Conservation (phyloP, 2,888 invertebrate genomes). For the Lacanobia oleracea region DNA sequence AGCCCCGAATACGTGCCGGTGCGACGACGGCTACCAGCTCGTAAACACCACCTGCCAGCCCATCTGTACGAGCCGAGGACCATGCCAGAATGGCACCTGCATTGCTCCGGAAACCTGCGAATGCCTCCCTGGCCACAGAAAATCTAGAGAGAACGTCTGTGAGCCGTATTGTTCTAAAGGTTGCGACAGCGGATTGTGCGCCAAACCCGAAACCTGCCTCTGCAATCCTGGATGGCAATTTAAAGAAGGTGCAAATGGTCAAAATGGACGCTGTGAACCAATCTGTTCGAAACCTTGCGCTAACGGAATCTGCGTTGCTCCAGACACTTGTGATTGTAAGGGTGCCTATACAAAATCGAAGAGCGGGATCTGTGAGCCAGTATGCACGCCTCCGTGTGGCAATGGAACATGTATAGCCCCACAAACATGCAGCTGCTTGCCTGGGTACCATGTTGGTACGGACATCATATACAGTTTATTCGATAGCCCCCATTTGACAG, state of each 20-base stretch:
- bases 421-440: slow-evolving; percentile 69
- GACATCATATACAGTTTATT: not conserved
- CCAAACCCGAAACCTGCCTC: slow-evolving; percentile 52
- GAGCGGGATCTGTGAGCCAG: slow-evolving; percentile 39
- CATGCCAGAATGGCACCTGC: slow-evolving; percentile 57
- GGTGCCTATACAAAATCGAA: slow-evolving; percentile 30
- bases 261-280: slow-evolving; percentile 59
- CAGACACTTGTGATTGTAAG: slow-evolving; percentile 70
- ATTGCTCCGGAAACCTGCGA: slow-evolving; percentile 56
- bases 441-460: slow-evolving; percentile 61
- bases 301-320: slow-evolving; percentile 67
- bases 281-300: slow-evolving; percentile 73
- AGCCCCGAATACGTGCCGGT: slow-evolving; percentile 66
- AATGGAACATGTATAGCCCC: slow-evolving; percentile 69
- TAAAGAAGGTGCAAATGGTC: slow-evolving; percentile 2
- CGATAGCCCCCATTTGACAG: not conserved
- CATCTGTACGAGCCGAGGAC: slow-evolving; percentile 38
- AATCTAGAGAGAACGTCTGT: slow-evolving; percentile 41
- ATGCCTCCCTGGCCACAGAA: slow-evolving; percentile 45
- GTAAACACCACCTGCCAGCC: slow-evolving; percentile 50
- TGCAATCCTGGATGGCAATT: slow-evolving; percentile 56
- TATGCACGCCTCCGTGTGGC: slow-evolving; percentile 31
- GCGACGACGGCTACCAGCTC: slow-evolving; percentile 49
- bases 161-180: slow-evolving; percentile 52
- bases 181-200: slow-evolving; percentile 56